These are phyloP conservation scores for Antheraea mylitta DNA, from an alignment of 1,140 invertebrate genomes.

Conservation along the genomic window DNA sequence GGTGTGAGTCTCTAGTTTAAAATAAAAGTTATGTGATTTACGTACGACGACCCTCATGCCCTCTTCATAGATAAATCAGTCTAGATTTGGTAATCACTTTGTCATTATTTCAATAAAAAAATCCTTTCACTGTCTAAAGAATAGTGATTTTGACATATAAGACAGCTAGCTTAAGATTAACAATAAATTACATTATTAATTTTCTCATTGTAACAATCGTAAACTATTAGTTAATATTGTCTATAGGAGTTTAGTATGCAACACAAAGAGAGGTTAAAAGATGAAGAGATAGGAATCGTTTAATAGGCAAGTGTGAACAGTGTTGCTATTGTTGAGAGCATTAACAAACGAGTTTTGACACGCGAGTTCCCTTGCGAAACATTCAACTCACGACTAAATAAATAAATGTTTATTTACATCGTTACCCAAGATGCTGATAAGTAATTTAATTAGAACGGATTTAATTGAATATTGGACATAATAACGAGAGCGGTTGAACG, in stretches of 20 bases:
- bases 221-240: constrained; percentile 25
- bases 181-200: background rate
- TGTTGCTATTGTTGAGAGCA: constrained; percentile 52
- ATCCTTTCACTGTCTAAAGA: background rate
- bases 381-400: constrained; percentile 56
- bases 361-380: constrained; percentile 63
- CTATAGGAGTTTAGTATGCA: constrained; percentile 24
- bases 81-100: background rate
- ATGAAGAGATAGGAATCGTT: constrained; percentile 66
- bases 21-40: too few species aligned
- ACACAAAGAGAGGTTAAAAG: constrained; percentile 52
- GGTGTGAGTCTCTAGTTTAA: too few species aligned
- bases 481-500: constrained; percentile 29
- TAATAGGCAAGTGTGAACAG: constrained; percentile 63
- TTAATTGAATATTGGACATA: constrained; percentile 55
- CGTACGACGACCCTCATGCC: too few species aligned
- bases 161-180: background rate
- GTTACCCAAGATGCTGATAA: constrained; percentile 52
- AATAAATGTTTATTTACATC: constrained; percentile 58
- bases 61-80: background rate
- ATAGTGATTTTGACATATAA: background rate
- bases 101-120: background rate
- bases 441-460: constrained; percentile 61
- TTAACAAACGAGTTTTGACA: constrained; percentile 68
- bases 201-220: constrained; percentile 19